Conservation (phyloP, 2,888 invertebrate species). For the Acleris emargana region DNA sequence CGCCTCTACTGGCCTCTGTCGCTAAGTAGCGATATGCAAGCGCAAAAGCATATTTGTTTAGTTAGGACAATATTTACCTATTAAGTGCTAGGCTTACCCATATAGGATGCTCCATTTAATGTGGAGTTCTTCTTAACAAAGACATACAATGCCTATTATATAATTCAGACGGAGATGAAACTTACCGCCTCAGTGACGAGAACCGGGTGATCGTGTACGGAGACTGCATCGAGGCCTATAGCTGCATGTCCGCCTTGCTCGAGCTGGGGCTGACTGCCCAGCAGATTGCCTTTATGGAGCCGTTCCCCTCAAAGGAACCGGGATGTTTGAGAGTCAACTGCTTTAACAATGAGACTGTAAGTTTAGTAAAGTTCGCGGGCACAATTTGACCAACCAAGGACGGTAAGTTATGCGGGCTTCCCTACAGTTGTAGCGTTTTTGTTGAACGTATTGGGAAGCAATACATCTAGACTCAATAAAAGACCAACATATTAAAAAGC, state of each 20-base stretch:
- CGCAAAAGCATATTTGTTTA: no score
- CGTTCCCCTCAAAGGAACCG: slow-evolving; percentile 68
- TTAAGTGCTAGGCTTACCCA: no score
- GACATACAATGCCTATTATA: no score
- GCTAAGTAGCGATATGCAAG: no score
- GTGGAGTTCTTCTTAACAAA: no score
- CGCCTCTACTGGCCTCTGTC: no score
- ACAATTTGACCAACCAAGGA: neutral
- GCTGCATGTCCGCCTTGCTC: slow-evolving; percentile 86
- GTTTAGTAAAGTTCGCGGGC: slow-evolving; percentile 5
- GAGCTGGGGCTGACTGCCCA: slow-evolving; percentile 83
- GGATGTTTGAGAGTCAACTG: slow-evolving; percentile 65
- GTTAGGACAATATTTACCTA: no score
- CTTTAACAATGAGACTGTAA: slow-evolving; percentile 71
- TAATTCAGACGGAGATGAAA: slow-evolving; percentile 45
- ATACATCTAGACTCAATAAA: no score
- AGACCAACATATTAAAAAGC: no score
- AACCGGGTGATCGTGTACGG: slow-evolving; percentile 87
- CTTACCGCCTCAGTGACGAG: slow-evolving; percentile 43
- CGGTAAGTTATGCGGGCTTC: neutral
- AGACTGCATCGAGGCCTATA: slow-evolving; percentile 85
- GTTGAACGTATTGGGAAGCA: no score
- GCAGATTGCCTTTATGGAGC: slow-evolving; percentile 85
- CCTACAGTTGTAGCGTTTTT: no score
- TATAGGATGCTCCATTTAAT: no score